Percentiles rank a stretch among this genome's conserved stretches.
Conservation (phyloP, 2,888 invertebrate genomes). For the Stegophylla sp. region DNA sequence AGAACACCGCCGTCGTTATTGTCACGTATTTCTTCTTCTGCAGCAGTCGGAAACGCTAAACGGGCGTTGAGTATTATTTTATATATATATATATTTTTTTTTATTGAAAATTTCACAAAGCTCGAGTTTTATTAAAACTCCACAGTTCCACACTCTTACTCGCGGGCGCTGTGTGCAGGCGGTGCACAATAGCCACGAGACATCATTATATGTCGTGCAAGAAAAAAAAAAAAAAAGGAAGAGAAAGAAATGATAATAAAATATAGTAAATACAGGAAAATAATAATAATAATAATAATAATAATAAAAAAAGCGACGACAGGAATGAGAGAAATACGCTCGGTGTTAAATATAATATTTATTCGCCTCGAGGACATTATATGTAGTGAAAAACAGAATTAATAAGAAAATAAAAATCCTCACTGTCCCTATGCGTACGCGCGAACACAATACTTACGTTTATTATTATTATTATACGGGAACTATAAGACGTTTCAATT, state of each 20-base stretch:
- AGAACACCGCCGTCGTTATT: background rate
- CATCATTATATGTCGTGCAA: slow-evolving; percentile 14
- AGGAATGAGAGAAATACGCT: background rate
- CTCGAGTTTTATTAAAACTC: slow-evolving; percentile 23
- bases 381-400: background rate
- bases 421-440: too few species aligned
- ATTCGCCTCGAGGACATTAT: slow-evolving; percentile 12
- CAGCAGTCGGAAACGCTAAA: background rate
- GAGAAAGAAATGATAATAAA: too few species aligned
- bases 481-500: background rate
- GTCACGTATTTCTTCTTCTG: slow-evolving; percentile 19
- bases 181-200: slow-evolving; percentile 27
- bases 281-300: background rate
- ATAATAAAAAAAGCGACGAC: too few species aligned
- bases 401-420: background rate
- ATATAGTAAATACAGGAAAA: slow-evolving; percentile 22
- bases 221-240: too few species aligned
- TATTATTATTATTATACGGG: too few species aligned
- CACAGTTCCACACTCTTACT: background rate
- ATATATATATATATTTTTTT: slow-evolving; percentile 12
- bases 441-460: background rate
- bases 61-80: too few species aligned
- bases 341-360: background rate
- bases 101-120: background rate
- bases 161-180: too few species aligned